phyloP scores from a whole-genome alignment of 2,888 invertebrate species.

The Actias luna region DNA sequence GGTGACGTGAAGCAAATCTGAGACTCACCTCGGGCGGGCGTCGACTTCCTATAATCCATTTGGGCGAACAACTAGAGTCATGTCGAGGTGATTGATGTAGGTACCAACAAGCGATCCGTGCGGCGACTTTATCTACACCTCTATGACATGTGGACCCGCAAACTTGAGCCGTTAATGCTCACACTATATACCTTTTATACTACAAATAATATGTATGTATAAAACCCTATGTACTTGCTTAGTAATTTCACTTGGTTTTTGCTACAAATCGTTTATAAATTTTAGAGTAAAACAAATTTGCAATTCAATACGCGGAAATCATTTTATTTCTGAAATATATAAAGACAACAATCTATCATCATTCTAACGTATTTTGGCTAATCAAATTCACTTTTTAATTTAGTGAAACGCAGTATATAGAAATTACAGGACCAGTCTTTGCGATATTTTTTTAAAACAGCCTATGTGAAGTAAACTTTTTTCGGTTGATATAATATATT shows the following conservation, averaged over 20 bases:
- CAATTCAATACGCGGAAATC: too few species aligned
- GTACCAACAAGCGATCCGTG: slow-evolving; percentile 57
- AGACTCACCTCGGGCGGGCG: slow-evolving; percentile 63
- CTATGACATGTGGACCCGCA: slow-evolving; percentile 56
- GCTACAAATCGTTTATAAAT: neutral
- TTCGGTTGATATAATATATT: too few species aligned
- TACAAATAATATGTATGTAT: neutral
- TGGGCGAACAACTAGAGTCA: slow-evolving; percentile 76
- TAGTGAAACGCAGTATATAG: too few species aligned
- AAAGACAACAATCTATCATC: too few species aligned
- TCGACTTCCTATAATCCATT: slow-evolving; percentile 78
- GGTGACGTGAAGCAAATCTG: slow-evolving; percentile 70
- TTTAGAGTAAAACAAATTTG: neutral
- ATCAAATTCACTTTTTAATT: too few species aligned
- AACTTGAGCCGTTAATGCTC: slow-evolving; percentile 53
- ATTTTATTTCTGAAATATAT: too few species aligned
- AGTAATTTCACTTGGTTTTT: neutral
- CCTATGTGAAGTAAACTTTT: too few species aligned
- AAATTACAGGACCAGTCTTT: too few species aligned
- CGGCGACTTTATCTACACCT: slow-evolving; percentile 69
- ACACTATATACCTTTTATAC: slow-evolving; percentile 36
- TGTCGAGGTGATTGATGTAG: slow-evolving; percentile 78
- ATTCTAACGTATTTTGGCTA: too few species aligned
- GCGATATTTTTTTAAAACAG: too few species aligned
- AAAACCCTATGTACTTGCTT: neutral